A percentile compares a stretch with the other conserved stretches of the same genome.
Evolutionary conservation across 2,797 vertebrate species (phyloP).

Genomic region (Thunnus albacares): DNA sequence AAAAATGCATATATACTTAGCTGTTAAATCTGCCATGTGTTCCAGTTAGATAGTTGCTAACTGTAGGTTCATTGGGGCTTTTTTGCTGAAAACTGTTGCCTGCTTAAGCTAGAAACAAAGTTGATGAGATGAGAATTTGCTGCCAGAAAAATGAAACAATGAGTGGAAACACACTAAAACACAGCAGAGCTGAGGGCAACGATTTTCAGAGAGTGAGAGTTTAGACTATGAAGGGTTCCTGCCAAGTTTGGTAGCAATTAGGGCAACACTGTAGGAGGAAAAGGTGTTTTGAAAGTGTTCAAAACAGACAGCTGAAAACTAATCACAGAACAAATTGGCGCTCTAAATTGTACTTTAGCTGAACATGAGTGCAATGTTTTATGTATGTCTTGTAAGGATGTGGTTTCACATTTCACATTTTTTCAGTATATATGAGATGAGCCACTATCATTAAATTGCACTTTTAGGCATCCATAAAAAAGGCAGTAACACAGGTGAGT

Average conservation of each 20-base stretch:
- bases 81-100: too few relatives aligned
- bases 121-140: too few relatives aligned
- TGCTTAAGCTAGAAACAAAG: too few relatives aligned
- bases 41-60: neutral
- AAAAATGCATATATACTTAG: neutral
- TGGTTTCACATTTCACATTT: neutral
- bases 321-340: neutral
- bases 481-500: slow-evolving; percentile 12
- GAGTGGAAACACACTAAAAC: too few relatives aligned
- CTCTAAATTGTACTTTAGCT: neutral
- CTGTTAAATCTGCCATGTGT: neutral
- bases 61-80: neutral
- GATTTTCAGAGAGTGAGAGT: neutral
- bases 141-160: too few relatives aligned
- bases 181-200: too few relatives aligned
- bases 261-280: neutral
- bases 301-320: neutral
- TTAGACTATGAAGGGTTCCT: neutral
- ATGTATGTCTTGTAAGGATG: neutral
- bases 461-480: neutral
- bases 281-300: neutral
- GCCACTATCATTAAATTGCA: neutral
- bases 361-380: neutral
- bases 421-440: neutral
- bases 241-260: neutral